These are phyloP conservation scores for Brevimyrus niger DNA, from an alignment of 2,113 vertebrate genomes.

Conservation along the genomic window DNA sequence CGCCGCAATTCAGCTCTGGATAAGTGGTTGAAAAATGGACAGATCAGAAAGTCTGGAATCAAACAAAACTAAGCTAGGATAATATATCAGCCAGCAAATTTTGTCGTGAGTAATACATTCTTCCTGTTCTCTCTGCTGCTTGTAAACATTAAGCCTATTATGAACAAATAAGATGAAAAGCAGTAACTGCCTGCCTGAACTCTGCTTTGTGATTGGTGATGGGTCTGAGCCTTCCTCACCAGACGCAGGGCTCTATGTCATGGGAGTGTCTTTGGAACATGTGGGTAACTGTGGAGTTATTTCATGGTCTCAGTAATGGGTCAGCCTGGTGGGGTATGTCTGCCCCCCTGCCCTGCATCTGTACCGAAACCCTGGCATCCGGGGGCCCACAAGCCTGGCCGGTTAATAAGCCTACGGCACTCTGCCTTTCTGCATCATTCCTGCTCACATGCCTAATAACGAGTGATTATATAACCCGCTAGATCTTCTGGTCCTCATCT, in stretches of 20 bases:
- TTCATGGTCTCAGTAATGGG: not conserved
- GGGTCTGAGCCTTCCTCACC: not conserved
- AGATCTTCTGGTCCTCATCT: slow-evolving; percentile 78
- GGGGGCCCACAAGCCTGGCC: not conserved
- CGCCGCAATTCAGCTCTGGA: not conserved
- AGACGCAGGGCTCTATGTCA: not conserved
- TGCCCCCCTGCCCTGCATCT: not conserved
- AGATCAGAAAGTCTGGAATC: not conserved
- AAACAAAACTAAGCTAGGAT: not conserved
- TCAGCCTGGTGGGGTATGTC: not conserved
- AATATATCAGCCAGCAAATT: not conserved
- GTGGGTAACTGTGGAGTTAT: not conserved
- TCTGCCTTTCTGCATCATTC: not conserved
- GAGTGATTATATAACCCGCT: slow-evolving; percentile 88
- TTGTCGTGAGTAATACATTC: not conserved
- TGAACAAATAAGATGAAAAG: not conserved
- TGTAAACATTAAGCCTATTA: not conserved
- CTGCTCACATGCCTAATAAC: slow-evolving; percentile 65
- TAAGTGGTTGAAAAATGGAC: not conserved
- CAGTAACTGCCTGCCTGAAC: not conserved
- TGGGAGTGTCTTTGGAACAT: not conserved
- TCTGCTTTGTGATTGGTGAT: not conserved
- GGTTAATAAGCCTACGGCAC: not conserved
- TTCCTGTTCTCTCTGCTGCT: not conserved
- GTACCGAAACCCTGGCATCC: not conserved